These are phyloP conservation scores for Turritopsis rubra DNA, from an alignment of 30 jellyfish, hydroid and myxozoan species.

Conservation along the genomic window DNA sequence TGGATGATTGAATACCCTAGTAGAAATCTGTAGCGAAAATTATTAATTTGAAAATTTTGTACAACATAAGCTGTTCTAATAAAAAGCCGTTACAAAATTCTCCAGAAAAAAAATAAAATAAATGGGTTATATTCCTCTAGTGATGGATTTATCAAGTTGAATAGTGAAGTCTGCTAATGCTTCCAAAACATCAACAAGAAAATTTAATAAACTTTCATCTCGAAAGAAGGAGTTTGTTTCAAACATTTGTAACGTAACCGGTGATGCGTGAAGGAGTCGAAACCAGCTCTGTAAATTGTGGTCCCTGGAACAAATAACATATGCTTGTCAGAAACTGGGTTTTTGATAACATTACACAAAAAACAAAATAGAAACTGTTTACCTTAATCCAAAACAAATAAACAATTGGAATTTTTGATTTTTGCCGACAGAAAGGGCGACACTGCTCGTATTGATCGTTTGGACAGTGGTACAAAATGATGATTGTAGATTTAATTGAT, in stretches of 20 bases:
- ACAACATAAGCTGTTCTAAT: too few relatives aligned
- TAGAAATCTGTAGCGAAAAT: neutral
- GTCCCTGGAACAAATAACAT: conserved; percentile 50
- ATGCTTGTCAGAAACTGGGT: neutral
- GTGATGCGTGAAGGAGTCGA: conserved; percentile 40
- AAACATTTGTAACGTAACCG: conserved; percentile 63
- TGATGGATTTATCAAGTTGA: conserved; percentile 70
- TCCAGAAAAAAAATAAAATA: neutral
- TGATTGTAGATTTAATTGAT: conserved; percentile 34
- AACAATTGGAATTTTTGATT: conserved; percentile 73
- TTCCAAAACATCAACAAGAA: conserved; percentile 61
- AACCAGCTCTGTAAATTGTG: conserved; percentile 75
- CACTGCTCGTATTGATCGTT: conserved; percentile 40
- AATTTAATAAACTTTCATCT: conserved; percentile 35
- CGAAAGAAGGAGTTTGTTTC: conserved; percentile 66
- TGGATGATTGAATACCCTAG: neutral
- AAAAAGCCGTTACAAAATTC: too few relatives aligned
- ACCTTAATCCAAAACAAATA: conserved; percentile 90
- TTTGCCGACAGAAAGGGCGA: conserved; percentile 85
- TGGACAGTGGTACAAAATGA: conserved; percentile 58
- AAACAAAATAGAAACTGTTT: neutral
- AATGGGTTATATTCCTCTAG: conserved; percentile 58
- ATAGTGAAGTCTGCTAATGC: conserved; percentile 72
- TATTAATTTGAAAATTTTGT: neutral
- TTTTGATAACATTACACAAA: neutral